Evolutionary conservation across 92 coral and sea anemone species (phyloP).

Genomic region (Phenganax subtilis): DNA sequence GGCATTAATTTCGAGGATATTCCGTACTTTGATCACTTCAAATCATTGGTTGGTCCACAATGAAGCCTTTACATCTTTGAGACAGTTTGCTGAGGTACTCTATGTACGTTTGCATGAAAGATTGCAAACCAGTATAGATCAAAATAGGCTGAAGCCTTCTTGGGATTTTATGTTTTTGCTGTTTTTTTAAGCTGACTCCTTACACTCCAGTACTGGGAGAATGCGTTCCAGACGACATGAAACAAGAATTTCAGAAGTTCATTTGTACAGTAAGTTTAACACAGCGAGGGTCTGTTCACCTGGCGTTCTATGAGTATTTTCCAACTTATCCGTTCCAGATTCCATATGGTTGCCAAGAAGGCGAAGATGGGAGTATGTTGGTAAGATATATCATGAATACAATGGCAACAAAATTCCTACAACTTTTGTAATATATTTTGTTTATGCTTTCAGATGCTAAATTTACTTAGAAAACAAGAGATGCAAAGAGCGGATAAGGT

Average conservation of each 20-base stretch:
- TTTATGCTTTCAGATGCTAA: background rate
- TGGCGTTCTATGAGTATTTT: background rate
- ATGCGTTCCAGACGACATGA: conserved; percentile 80
- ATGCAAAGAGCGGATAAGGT: background rate
- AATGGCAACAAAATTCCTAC: no score
- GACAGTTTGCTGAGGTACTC: conserved; percentile 82
- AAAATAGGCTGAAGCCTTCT: background rate
- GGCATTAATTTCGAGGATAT: conserved; percentile 57
- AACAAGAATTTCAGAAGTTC: conserved; percentile 28
- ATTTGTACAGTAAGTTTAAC: conserved; percentile 28
- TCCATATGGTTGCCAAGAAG: conserved; percentile 13
- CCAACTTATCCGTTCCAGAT: background rate
- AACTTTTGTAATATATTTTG: background rate
- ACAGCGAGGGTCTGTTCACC: background rate
- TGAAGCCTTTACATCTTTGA: conserved; percentile 74
- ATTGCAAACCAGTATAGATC: background rate
- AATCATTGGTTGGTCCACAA: conserved; percentile 75
- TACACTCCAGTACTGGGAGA: conserved; percentile 90
- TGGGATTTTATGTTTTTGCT: background rate
- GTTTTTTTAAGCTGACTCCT: conserved; percentile 64
- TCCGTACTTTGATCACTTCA: conserved; percentile 61
- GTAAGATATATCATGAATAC: background rate
- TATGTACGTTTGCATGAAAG: background rate
- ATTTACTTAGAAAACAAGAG: conserved; percentile 9
- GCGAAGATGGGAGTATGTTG: background rate